phyloP scores from a whole-genome alignment of 2,888 invertebrate species.

The Julus scanicus region DNA sequence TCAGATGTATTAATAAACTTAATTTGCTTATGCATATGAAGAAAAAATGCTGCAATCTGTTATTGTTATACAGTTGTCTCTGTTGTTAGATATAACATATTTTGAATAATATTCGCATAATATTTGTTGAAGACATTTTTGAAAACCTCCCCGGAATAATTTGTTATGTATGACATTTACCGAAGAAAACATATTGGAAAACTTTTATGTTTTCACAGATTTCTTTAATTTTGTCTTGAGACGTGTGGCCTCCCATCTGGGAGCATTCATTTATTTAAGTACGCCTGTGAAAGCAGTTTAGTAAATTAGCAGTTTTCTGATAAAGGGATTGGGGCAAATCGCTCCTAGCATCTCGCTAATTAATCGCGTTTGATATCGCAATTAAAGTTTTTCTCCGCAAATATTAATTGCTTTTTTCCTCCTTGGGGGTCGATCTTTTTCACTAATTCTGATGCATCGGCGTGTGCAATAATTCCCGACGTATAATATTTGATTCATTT shows the following conservation, averaged over 20 bases:
- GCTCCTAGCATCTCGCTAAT: conserved; percentile 23
- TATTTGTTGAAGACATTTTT: too few relatives aligned
- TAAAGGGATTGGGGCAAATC: neutral
- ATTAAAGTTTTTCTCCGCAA: neutral
- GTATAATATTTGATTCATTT: neutral
- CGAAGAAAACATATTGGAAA: neutral
- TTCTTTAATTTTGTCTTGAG: neutral
- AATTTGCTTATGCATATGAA: too few relatives aligned
- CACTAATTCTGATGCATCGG: conserved; percentile 7
- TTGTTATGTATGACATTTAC: neutral
- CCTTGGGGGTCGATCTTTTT: neutral
- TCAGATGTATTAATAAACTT: too few relatives aligned
- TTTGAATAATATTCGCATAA: too few relatives aligned
- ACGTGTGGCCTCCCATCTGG: neutral
- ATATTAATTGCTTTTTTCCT: conserved; percentile 22
- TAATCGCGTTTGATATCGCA: conserved; percentile 14
- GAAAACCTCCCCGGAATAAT: neutral
- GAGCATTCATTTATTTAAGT: neutral
- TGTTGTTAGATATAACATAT: too few relatives aligned
- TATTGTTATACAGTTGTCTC: too few relatives aligned
- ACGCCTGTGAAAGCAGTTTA: neutral
- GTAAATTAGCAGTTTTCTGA: neutral
- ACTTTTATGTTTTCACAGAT: neutral
- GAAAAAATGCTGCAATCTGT: too few relatives aligned
- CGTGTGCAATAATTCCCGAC: conserved; percentile 6